phyloP scores from a whole-genome alignment of 2,113 vertebrate species.

The Callipepla californica region DNA sequence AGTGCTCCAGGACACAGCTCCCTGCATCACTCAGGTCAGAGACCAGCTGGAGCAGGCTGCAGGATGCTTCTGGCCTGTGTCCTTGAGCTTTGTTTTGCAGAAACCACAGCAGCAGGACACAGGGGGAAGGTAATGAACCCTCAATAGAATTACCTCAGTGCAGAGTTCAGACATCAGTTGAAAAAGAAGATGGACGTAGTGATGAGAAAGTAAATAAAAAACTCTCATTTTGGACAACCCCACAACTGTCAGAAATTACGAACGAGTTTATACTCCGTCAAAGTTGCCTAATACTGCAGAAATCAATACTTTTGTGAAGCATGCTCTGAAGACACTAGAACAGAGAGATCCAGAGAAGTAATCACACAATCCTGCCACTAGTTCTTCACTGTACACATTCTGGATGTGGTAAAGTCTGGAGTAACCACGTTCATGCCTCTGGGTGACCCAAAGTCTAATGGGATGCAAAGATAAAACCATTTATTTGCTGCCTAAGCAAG shows the following conservation, averaged over 20 bases:
- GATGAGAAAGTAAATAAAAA: background rate
- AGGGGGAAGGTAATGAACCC: background rate
- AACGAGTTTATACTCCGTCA: background rate
- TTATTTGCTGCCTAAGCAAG: background rate
- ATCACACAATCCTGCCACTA: background rate
- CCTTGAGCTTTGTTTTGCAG: background rate
- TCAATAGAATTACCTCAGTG: background rate
- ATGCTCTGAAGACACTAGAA: background rate
- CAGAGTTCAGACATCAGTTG: background rate
- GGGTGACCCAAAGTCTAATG: background rate
- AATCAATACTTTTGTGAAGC: background rate
- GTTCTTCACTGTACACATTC: background rate
- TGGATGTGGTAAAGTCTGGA: background rate
- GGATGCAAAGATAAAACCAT: background rate
- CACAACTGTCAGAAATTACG: background rate
- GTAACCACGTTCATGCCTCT: background rate
- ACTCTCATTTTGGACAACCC: background rate
- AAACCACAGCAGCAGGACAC: background rate
- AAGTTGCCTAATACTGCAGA: background rate
- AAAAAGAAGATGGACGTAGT: background rate
- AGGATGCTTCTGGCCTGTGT: background rate
- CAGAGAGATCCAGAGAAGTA: background rate
- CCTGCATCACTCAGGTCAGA: background rate
- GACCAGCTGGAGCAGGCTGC: background rate
- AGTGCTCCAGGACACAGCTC: accelerated